These are phyloP conservation scores for Seriola rivoliana DNA, from an alignment of 2,113 vertebrate genomes.

Conservation along the genomic window DNA sequence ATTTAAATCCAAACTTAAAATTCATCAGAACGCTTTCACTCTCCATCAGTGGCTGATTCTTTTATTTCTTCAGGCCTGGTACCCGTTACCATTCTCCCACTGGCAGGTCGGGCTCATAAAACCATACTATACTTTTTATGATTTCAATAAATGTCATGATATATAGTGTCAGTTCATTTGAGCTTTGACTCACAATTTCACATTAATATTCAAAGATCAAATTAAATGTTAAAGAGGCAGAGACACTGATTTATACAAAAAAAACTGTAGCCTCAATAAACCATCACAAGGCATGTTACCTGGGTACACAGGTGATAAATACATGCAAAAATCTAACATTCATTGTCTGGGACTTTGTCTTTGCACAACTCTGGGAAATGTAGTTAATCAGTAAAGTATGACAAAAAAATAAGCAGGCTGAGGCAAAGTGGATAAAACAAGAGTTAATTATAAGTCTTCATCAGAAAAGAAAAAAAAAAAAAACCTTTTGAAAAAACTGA, in stretches of 20 bases:
- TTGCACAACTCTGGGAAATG: not conserved
- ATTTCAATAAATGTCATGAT: not conserved
- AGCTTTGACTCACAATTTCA: too few species aligned
- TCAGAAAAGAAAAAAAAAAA: constrained; percentile 16
- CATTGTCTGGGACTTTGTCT: not conserved
- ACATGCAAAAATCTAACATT: not conserved
- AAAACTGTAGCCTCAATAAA: not conserved
- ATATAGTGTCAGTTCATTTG: not conserved
- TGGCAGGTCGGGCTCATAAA: too few species aligned
- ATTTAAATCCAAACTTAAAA: too few species aligned
- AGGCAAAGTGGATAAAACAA: not conserved
- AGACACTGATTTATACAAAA: too few species aligned
- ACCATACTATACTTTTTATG: too few species aligned
- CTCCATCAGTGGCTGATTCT: too few species aligned
- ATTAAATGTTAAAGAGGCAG: too few species aligned
- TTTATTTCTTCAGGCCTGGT: too few species aligned
- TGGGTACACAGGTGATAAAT: not conserved
- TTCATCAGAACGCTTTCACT: too few species aligned
- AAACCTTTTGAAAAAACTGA: not conserved
- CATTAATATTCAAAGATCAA: too few species aligned
- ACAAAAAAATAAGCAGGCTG: not conserved
- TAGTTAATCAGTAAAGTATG: not conserved
- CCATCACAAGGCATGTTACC: too few species aligned
- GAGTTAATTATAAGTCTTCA: constrained; percentile 4
- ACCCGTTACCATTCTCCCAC: too few species aligned